Conservation (phyloP, 2,888 invertebrate genomes). For the Hirtodrosophila cameraria region DNA sequence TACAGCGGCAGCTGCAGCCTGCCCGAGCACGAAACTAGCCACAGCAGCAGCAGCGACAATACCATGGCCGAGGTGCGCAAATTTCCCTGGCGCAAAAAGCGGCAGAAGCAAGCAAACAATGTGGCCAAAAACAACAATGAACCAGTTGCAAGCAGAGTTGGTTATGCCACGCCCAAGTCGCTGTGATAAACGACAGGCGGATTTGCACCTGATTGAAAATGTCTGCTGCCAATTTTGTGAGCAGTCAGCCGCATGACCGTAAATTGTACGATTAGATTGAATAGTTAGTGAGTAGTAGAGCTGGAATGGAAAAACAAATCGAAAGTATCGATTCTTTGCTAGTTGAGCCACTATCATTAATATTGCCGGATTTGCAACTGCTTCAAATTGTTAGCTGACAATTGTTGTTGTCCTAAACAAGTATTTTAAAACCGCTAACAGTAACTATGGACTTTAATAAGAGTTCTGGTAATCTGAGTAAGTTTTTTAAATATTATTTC, state of each 20-base stretch:
- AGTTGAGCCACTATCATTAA: too few relatives aligned
- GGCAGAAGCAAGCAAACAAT: conserved; percentile 63
- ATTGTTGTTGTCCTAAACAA: too few relatives aligned
- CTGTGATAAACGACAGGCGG: conserved; percentile 56
- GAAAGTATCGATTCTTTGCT: too few relatives aligned
- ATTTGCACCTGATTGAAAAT: conserved; percentile 15
- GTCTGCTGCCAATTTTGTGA: conserved; percentile 1
- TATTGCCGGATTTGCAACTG: too few relatives aligned
- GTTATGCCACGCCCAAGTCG: conserved; percentile 67
- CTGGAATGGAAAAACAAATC: background rate
- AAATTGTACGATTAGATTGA: background rate
- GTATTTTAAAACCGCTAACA: too few relatives aligned
- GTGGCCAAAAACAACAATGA: conserved; percentile 33
- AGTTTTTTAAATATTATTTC: too few relatives aligned
- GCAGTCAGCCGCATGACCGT: too few relatives aligned
- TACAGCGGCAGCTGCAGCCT: conserved; percentile 63
- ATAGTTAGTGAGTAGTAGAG: background rate
- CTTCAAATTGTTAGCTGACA: too few relatives aligned
- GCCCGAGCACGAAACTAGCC: conserved; percentile 53
- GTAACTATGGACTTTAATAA: too few relatives aligned
- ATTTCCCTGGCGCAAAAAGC: conserved; percentile 66
- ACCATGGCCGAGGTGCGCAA: conserved; percentile 36
- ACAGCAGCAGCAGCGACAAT: conserved; percentile 1
- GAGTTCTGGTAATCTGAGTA: too few relatives aligned
- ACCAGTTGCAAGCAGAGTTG: conserved; percentile 16